A percentile compares a stretch with the other conserved stretches of the same genome.
Evolutionary conservation across 2,888 invertebrate species (phyloP).

Genomic region (Omphaloscelis lunosa): DNA sequence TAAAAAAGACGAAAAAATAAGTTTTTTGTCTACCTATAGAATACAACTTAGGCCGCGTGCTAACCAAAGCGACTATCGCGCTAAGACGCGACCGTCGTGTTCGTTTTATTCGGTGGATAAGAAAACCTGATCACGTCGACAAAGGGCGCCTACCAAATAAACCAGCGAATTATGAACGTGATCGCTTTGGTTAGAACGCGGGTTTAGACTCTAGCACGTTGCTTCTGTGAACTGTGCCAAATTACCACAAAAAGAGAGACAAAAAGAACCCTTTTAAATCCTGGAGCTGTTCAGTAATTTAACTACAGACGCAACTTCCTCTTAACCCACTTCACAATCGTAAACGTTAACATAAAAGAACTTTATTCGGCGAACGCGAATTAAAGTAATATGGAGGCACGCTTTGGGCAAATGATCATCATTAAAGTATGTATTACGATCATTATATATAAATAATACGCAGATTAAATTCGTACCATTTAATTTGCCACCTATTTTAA

Average conservation of each 20-base stretch:
- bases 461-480: constrained; percentile 14
- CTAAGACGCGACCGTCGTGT: background rate
- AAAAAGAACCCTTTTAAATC: background rate
- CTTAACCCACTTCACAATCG: constrained; percentile 36
- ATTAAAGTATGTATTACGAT: constrained; percentile 72
- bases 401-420: constrained; percentile 74
- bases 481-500: constrained; percentile 50
- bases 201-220: too few species aligned
- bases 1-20: background rate
- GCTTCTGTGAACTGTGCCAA: background rate
- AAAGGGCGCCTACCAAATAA: background rate
- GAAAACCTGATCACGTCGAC: too few species aligned
- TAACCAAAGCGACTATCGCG: background rate
- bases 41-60: background rate
- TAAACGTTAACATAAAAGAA: constrained; percentile 39
- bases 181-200: background rate
- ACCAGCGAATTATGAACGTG: background rate
- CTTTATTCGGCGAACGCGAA: constrained; percentile 65
- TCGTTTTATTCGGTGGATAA: background rate
- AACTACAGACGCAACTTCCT: background rate
- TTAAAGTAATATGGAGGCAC: constrained; percentile 66
- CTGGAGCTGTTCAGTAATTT: background rate
- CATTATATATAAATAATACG: constrained; percentile 70
- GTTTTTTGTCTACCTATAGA: too few species aligned
- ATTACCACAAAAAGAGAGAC: background rate